phyloP scores from a whole-genome alignment of 92 coral and sea anemone species.

The Nematostella vectensis region DNA sequence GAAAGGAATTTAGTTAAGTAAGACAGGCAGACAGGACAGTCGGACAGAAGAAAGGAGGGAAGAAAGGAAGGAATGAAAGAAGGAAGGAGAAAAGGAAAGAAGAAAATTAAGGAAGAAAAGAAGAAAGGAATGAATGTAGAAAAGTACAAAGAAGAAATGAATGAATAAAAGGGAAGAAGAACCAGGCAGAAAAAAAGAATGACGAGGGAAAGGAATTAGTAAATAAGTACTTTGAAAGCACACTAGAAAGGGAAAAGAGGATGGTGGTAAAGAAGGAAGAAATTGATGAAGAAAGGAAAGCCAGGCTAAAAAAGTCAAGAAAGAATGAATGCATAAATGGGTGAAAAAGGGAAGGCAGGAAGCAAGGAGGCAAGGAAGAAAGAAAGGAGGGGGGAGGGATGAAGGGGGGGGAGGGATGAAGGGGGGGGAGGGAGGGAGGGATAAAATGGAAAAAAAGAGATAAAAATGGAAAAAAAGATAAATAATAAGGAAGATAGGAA shows the following conservation, averaged over 20 bases:
- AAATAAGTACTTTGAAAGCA: too few species aligned
- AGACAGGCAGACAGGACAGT: not conserved
- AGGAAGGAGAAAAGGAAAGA: not conserved
- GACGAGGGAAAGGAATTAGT: not conserved
- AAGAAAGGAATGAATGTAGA: not conserved
- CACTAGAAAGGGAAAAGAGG: not conserved
- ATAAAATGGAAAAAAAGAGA: not conserved
- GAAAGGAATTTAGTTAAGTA: conserved; percentile 2
- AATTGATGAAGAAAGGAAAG: not conserved
- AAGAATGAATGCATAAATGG: not conserved
- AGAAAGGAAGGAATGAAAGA: not conserved
- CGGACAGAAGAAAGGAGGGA: conserved; percentile 1
- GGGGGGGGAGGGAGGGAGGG: not conserved
- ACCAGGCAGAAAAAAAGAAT: not conserved
- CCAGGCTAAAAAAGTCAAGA: too few species aligned
- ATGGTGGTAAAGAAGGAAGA: not conserved
- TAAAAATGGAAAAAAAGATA: not conserved
- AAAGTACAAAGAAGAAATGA: not conserved
- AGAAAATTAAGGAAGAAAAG: not conserved
- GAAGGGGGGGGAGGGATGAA: not conserved
- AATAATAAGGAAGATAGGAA: not conserved
- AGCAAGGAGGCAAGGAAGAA: not conserved
- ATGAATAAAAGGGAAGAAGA: not conserved
- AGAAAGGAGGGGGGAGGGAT: too few species aligned
- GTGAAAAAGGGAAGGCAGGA: not conserved